Percentiles rank a stretch among this genome's conserved stretches.
Evolutionary conservation across 2,797 vertebrate species (phyloP).

Genomic region (Oreochromis mossambicus): DNA sequence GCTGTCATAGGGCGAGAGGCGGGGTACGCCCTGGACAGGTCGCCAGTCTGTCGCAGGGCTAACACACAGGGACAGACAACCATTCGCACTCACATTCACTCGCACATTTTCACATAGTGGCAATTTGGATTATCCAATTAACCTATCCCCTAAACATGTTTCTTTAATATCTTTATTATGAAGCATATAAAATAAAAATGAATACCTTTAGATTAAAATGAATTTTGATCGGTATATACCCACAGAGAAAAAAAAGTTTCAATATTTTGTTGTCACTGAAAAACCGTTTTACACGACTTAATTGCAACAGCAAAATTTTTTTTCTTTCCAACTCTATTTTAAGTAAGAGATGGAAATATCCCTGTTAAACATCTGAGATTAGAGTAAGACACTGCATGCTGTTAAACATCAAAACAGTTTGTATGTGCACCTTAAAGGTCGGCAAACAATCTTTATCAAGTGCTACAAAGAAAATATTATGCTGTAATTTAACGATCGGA

Average conservation of each 20-base stretch:
- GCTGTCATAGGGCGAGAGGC: too few relatives aligned
- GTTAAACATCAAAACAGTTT: background rate
- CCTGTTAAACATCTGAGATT: background rate
- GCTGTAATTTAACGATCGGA: constrained; percentile 45
- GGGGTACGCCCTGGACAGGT: too few relatives aligned
- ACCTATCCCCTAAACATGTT: background rate
- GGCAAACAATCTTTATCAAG: constrained; percentile 3
- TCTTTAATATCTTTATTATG: background rate
- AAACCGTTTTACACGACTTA: background rate
- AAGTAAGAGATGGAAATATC: background rate
- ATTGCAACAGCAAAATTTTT: background rate
- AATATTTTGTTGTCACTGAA: background rate
- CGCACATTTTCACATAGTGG: too few relatives aligned
- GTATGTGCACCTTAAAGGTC: constrained; percentile 5
- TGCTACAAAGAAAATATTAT: constrained; percentile 20
- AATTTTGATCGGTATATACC: background rate
- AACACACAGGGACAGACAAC: too few relatives aligned
- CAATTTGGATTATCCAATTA: too few relatives aligned
- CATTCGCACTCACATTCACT: too few relatives aligned
- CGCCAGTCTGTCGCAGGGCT: too few relatives aligned
- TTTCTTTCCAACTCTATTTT: background rate
- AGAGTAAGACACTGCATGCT: background rate
- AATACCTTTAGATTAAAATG: fast-evolving
- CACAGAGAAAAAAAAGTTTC: background rate
- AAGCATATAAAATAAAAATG: background rate